These are phyloP conservation scores for Cylindroiulus punctatus DNA, from an alignment of 2,888 invertebrate genomes.

Conservation along the genomic window DNA sequence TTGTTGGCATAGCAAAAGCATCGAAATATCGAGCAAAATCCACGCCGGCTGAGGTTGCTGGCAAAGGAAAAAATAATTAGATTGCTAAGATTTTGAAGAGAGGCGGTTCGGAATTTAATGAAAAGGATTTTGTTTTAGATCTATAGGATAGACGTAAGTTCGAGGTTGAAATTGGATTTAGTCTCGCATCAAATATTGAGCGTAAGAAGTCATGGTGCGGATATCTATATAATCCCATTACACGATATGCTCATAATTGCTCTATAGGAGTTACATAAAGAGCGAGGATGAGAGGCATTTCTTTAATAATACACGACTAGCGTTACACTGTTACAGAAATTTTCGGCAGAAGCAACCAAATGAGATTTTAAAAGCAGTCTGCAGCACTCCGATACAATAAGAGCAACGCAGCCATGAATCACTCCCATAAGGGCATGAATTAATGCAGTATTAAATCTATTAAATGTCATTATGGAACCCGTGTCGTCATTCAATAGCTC, in stretches of 20 bases:
- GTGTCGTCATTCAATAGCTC: not conserved
- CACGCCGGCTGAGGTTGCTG: not conserved
- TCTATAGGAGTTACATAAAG: not conserved
- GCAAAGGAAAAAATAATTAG: constrained; percentile 8
- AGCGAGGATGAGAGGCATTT: constrained; percentile 22
- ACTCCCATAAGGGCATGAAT: constrained; percentile 38
- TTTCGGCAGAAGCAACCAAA: constrained; percentile 2
- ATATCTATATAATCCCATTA: constrained; percentile 45
- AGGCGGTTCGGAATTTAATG: constrained; percentile 35
- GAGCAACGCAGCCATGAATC: constrained; percentile 14
- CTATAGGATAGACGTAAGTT: constrained; percentile 28
- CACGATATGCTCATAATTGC: constrained; percentile 47
- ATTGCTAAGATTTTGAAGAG: constrained; percentile 26
- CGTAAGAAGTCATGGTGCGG: constrained; percentile 37
- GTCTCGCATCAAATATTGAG: constrained; percentile 35
- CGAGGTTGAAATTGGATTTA: constrained; percentile 47
- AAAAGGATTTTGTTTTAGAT: constrained; percentile 47
- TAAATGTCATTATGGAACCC: constrained; percentile 26
- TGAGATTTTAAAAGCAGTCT: constrained; percentile 37
- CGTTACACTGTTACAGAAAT: not conserved
- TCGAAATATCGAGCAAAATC: not conserved
- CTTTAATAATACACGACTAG: constrained; percentile 17
- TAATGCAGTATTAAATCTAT: constrained; percentile 36
- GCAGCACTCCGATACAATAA: not conserved
- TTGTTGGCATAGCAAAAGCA: not conserved